phyloP scores from a whole-genome alignment of 2,888 invertebrate species.

The Tachystola acroxantha region DNA sequence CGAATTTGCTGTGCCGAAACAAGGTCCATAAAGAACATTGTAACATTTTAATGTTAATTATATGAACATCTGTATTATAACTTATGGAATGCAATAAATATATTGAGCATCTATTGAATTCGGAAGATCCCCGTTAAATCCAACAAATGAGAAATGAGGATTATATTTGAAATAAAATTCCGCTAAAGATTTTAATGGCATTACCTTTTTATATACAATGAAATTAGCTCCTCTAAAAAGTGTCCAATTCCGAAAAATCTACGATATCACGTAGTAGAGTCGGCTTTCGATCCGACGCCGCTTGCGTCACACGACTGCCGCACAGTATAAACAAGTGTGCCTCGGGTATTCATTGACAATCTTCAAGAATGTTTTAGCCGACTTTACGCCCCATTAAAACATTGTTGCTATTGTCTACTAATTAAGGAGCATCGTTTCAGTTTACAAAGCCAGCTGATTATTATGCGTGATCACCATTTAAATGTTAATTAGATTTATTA shows the following conservation, averaged over 20 bases:
- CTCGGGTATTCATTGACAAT: constrained; percentile 30
- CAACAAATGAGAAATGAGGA: too few relatives aligned
- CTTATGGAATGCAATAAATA: too few relatives aligned
- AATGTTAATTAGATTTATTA: constrained; percentile 73
- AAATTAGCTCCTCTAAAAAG: too few relatives aligned
- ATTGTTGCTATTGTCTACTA: constrained; percentile 61
- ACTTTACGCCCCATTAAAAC: constrained; percentile 51
- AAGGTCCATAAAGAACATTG: too few relatives aligned
- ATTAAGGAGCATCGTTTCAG: constrained; percentile 62
- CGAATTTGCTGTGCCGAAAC: too few relatives aligned
- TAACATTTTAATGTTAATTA: too few relatives aligned
- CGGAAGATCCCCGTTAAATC: too few relatives aligned
- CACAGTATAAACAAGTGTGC: constrained; percentile 60
- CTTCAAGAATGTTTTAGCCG: constrained; percentile 42
- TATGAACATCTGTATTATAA: too few relatives aligned
- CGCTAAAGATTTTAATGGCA: too few relatives aligned
- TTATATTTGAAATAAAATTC: too few relatives aligned
- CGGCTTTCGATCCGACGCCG: constrained; percentile 16
- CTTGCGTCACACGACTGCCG: constrained; percentile 40
- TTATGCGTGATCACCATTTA: constrained; percentile 76
- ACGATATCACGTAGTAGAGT: constrained; percentile 9
- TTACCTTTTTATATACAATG: too few relatives aligned
- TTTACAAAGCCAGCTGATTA: constrained; percentile 68
- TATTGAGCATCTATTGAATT: too few relatives aligned
- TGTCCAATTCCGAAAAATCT: neutral